Evolutionary conservation across 2,888 invertebrate species (phyloP), one percentile per base, ranked within the genome.

Genomic region (Polymixis lichenea): DNA sequence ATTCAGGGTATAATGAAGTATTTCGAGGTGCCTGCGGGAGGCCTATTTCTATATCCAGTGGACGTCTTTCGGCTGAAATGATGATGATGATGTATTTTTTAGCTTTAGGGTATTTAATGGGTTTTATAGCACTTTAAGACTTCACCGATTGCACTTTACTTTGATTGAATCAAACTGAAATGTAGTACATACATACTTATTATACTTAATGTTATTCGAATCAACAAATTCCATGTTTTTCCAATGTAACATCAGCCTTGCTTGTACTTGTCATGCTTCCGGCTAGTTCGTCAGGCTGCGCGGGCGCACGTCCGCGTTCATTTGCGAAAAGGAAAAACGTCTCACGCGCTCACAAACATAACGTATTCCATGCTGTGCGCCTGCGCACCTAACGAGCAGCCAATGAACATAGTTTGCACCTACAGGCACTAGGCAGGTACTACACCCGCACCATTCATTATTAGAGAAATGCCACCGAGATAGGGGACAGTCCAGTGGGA

Each of bases 291-390:
- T 77, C 72, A 72, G 43, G 53, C 65, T 25, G 77, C 74, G 67
- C 78, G n/a, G 71, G 75, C 75, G 78, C 78, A 73, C 64, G 74
- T 72, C 69, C 58, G 73, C 76, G 69, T 78, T 78, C 72, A 75
- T 78, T 85, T 77, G 78, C 61, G 72, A 75, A 61, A 55, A 61
- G 74, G 84, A 86, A 86, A 86, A 87, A 84, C 80, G 56, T 71
- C 66, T 84, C 81, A 75, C 83, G 81, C 71, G 80, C 62, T 86
- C 74, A 62, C 78, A 80, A 74, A 71, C 78, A 55, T 80, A 85
- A 83, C 83, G 51, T 80, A 86, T 84, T 80, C 83, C 84, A 87
- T 80, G 84, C 68, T 72, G 78, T 67, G 77, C 66, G 75, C 82
- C 60, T 69, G 78, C 72, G 66, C 79, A 49, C 55, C 69, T 84